These are phyloP conservation scores for Neodontobutis hainanensis DNA, from an alignment of 2,113 vertebrate species.

Conservation along the genomic window DNA sequence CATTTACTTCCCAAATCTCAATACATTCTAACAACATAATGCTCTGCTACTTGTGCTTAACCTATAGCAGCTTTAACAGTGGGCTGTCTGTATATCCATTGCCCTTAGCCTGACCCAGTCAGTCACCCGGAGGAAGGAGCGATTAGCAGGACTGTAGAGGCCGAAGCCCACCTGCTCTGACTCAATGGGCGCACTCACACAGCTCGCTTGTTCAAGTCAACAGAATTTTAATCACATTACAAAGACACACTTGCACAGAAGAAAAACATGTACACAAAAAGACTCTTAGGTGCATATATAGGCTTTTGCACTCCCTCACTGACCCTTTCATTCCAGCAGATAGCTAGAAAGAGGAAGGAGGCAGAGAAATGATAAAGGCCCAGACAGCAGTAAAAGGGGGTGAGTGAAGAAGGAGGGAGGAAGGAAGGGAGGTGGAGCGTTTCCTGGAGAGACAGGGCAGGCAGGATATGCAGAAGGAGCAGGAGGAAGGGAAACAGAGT, in stretches of 20 bases:
- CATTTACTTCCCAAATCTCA: background rate
- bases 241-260: conserved; percentile 68
- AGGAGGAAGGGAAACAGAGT: conserved; percentile 70
- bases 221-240: conserved; percentile 73
- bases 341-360: conserved; percentile 69
- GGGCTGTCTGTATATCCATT: conserved; percentile 71
- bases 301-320: conserved; percentile 38
- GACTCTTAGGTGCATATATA: conserved; percentile 41
- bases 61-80: conserved; percentile 63
- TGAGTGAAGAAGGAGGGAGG: conserved; percentile 45
- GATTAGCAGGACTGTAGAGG: conserved; percentile 72
- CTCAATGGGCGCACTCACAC: conserved; percentile 74
- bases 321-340: conserved; percentile 69
- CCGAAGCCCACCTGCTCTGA: conserved; percentile 74
- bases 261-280: conserved; percentile 64
- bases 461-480: conserved; percentile 73
- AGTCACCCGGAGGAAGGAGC: conserved; percentile 72
- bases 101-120: conserved; percentile 75
- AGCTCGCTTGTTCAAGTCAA: conserved; percentile 63
- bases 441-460: conserved; percentile 75
- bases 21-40: conserved; percentile 21
- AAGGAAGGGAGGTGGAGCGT: conserved; percentile 70
- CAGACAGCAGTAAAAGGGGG: conserved; percentile 57
- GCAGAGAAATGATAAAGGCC: conserved; percentile 64
- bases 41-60: conserved; percentile 41